Conservation (phyloP, 1,140 invertebrate genomes). For the Hypothenemus hampei region DNA sequence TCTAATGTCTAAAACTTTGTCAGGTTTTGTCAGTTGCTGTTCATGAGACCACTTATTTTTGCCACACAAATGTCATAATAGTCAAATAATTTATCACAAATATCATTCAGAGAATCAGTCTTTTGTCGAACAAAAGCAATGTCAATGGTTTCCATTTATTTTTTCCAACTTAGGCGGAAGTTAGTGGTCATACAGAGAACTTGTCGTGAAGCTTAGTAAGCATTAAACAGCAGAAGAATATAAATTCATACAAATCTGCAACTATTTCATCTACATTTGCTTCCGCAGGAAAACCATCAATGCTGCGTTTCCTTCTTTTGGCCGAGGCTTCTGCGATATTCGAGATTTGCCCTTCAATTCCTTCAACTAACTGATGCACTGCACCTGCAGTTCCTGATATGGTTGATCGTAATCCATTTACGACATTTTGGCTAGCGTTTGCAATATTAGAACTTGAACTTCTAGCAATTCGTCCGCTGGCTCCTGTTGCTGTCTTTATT, state of each 20-base stretch:
- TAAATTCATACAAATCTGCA: slow-evolving; percentile 19
- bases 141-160: slow-evolving; percentile 5
- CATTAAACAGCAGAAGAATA: slow-evolving; percentile 10
- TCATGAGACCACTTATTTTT: slow-evolving; percentile 3
- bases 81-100: neutral
- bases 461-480: neutral
- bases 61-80: too few relatives aligned
- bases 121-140: neutral
- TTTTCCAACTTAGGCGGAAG: neutral
- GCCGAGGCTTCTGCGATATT: slow-evolving; percentile 9
- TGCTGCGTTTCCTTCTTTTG: neutral
- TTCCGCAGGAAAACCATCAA: neutral
- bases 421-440: slow-evolving; percentile 1
- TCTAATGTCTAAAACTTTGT: too few relatives aligned
- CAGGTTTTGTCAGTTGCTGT: too few relatives aligned
- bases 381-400: too few relatives aligned
- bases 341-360: slow-evolving; percentile 4
- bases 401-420: neutral
- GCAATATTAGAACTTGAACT: neutral
- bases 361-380: slow-evolving; percentile 7
- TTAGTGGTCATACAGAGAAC: slow-evolving; percentile 10
- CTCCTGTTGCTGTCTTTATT: neutral
- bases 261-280: neutral
- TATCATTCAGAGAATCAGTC: neutral
- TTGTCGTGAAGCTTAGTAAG: slow-evolving; percentile 20